Conservation (phyloP, 2,113 vertebrate genomes). For the Todiramphus saurophagus region DNA sequence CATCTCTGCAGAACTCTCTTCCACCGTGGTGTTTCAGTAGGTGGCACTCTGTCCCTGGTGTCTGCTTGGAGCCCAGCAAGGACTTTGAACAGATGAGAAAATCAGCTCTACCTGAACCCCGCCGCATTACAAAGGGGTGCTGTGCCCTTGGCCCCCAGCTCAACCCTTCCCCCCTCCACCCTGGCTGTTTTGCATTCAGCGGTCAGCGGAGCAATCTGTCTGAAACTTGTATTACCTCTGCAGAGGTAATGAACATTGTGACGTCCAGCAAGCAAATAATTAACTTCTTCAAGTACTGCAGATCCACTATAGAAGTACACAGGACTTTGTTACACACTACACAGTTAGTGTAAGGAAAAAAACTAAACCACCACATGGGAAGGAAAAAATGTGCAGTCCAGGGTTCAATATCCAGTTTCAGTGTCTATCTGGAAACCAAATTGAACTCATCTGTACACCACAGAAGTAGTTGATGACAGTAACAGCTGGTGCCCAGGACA, state of each 20-base stretch:
- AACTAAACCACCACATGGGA: background rate
- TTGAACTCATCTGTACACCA: background rate
- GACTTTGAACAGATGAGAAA: background rate
- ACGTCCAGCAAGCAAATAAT: background rate
- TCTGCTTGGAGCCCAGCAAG: background rate
- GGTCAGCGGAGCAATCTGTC: background rate
- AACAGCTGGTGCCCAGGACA: background rate
- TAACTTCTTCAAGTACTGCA: background rate
- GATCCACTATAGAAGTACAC: background rate
- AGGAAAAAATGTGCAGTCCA: background rate
- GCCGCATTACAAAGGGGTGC: background rate
- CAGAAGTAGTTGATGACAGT: background rate
- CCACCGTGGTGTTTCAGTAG: background rate
- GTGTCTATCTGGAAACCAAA: background rate
- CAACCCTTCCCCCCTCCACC: background rate
- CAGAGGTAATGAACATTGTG: background rate
- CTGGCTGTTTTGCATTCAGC: background rate
- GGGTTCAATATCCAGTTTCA: background rate
- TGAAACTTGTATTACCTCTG: background rate
- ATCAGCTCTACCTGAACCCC: background rate
- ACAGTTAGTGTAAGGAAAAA: background rate
- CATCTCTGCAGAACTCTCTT: background rate
- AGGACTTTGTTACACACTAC: background rate
- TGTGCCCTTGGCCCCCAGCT: fast-evolving
- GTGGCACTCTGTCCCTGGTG: background rate